phyloP scores from a whole-genome alignment of 2,113 vertebrate species.

The Oriolus oriolus region DNA sequence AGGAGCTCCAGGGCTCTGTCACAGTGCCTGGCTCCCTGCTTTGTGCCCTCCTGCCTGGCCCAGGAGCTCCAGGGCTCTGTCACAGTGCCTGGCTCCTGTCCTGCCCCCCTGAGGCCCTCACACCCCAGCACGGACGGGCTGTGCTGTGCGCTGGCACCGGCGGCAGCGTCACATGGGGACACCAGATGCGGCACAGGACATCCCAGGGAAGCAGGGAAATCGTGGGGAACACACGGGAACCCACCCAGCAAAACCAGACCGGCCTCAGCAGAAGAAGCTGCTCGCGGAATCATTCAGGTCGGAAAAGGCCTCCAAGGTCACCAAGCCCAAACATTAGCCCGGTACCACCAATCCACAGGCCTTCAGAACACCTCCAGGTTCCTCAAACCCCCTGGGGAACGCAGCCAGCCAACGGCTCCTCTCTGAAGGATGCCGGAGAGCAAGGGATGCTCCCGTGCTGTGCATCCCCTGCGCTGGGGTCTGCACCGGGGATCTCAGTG shows the following conservation, averaged over 20 bases:
- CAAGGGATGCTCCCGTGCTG: fast-evolving
- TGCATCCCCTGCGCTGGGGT: background rate
- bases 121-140: fast-evolving
- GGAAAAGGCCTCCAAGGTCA: fast-evolving
- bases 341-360: fast-evolving
- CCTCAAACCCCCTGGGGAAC: fast-evolving
- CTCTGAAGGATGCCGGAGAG: background rate
- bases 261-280: background rate
- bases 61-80: fast-evolving
- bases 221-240: fast-evolving
- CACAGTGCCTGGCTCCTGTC: fast-evolving
- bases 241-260: background rate
- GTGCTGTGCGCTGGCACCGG: background rate
- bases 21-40: background rate
- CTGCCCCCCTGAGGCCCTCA: background rate
- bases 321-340: fast-evolving
- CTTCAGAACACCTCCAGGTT: fast-evolving
- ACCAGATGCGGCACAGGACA: fast-evolving
- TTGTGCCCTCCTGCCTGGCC: background rate
- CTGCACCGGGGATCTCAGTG: background rate
- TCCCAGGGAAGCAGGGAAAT: background rate
- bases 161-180: background rate
- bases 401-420: fast-evolving
- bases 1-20: no score
- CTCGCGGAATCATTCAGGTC: fast-evolving